Evolutionary conservation across 1,140 invertebrate species (phyloP), one percentile per base, ranked within the genome.

Genomic region (Diachasma alloeum): DNA sequence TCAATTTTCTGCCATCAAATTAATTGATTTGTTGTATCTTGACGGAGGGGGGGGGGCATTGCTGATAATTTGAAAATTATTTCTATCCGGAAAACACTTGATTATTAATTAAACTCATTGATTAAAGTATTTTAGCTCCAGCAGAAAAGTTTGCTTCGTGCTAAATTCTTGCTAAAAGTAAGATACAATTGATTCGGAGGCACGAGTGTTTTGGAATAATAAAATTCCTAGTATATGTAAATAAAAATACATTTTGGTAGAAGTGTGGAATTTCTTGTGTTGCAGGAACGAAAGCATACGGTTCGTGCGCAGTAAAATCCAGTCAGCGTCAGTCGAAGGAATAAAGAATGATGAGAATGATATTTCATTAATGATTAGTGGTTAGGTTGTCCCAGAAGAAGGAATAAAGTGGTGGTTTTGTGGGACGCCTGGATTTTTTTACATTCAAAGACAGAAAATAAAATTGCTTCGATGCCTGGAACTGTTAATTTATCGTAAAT

Each of bases 231-330:
- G 26, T 42, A 4, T 71, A 48, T 53, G 72, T 26, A 74, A 63
- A 68, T 46, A 10, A 74, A 37, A 42, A 74, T 19, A 39, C 77
- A 70, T 79, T 67, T 77, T 79, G 79, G 78, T 81, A 79, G 79
- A 80, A 75, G 72, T 75, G 59, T 46, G 66, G 67, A 72, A 59
- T 80, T 78, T 79, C 75, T 84, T 85, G 19, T 86, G 86, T 87
- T 87, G 39, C 83, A 87, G 86, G 84, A 85, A 56, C 81, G 79
- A 74, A 86, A 85, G 66, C 81, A 81, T 67, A 79, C 81, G 31
- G 81, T 83, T 75, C 81, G 84, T 24, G 80, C 82, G 37, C 83
- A 85, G 67, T 83, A 85, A 76, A 72, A 19, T 72, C 13, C 44
- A 26, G 24, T 72, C 9, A 42, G 39, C 39, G 39, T 42, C 39